Conservation (phyloP, 2,888 invertebrate genomes). For the Phytoseiulus persimilis region DNA sequence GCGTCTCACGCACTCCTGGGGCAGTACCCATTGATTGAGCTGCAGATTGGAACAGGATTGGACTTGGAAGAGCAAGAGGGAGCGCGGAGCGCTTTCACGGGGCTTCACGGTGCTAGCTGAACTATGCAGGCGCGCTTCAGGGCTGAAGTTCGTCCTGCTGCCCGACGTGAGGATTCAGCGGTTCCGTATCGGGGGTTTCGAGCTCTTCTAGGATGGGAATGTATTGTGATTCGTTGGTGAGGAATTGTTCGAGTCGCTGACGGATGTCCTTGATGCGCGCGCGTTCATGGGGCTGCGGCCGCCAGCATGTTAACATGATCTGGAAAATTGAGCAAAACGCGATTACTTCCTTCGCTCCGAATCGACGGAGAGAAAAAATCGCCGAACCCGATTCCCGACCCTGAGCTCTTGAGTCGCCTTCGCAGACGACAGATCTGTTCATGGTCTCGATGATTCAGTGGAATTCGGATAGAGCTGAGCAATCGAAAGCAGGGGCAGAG, state of each 20-base stretch:
- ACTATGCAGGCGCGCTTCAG: not conserved
- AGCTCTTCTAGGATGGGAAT: slow-evolving; percentile 13
- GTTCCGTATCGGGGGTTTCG: not conserved
- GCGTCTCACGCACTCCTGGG: not conserved
- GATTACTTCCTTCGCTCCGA: too few species aligned
- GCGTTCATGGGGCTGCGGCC: slow-evolving; percentile 44
- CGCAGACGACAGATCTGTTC: too few species aligned
- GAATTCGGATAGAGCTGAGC: not conserved
- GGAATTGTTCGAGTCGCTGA: slow-evolving; percentile 41
- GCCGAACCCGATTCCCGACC: not conserved
- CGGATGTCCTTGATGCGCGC: slow-evolving; percentile 42
- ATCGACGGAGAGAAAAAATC: too few species aligned
- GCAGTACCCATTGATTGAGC: not conserved
- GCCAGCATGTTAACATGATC: slow-evolving; percentile 46
- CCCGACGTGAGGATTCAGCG: not conserved
- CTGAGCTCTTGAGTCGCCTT: too few species aligned
- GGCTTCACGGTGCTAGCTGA: not conserved
- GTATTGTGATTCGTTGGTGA: slow-evolving; percentile 37
- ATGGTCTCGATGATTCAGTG: too few species aligned
- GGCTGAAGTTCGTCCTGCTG: not conserved
- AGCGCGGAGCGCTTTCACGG: not conserved
- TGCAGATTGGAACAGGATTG: too few species aligned
- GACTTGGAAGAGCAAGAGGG: not conserved
- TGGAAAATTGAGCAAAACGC: not conserved
- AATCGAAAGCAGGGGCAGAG: not conserved